Evolutionary conservation across 2,113 vertebrate species (phyloP).

Genomic region (Prietella phreatophila): DNA sequence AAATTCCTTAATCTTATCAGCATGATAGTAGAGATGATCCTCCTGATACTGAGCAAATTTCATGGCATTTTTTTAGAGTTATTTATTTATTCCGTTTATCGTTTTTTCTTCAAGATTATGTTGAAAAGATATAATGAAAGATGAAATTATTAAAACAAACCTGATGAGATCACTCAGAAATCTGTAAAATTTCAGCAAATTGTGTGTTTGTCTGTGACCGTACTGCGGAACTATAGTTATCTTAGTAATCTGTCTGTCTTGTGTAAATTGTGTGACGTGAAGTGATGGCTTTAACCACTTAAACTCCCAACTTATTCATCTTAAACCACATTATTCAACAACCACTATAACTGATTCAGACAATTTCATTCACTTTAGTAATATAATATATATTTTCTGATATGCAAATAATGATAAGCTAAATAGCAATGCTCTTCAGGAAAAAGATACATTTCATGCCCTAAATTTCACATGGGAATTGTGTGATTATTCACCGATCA

Average conservation of each 20-base stretch:
- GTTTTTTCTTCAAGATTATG: neutral
- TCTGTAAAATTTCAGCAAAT: neutral
- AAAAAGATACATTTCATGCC: neutral
- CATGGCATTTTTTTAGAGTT: neutral
- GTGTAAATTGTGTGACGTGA: neutral
- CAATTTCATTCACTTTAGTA: neutral
- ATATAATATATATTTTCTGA: neutral
- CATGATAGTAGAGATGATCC: neutral
- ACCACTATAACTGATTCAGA: neutral
- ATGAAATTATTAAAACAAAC: neutral
- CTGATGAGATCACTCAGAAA: neutral
- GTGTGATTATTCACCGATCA: too few relatives aligned
- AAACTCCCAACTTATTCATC: neutral
- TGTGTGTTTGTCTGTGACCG: neutral
- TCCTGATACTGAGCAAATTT: too few relatives aligned
- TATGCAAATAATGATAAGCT: too few relatives aligned
- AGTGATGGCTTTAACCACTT: neutral
- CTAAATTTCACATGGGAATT: neutral
- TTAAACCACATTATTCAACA: neutral
- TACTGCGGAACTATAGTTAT: neutral
- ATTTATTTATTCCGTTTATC: neutral
- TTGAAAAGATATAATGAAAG: neutral
- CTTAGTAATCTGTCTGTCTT: neutral
- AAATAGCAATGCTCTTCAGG: neutral
- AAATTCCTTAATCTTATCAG: neutral